A percentile compares a stretch with the other conserved stretches of the same genome.
These are phyloP conservation scores for Naja naja DNA, from an alignment of 2,113 vertebrate species.

Conservation along the genomic window DNA sequence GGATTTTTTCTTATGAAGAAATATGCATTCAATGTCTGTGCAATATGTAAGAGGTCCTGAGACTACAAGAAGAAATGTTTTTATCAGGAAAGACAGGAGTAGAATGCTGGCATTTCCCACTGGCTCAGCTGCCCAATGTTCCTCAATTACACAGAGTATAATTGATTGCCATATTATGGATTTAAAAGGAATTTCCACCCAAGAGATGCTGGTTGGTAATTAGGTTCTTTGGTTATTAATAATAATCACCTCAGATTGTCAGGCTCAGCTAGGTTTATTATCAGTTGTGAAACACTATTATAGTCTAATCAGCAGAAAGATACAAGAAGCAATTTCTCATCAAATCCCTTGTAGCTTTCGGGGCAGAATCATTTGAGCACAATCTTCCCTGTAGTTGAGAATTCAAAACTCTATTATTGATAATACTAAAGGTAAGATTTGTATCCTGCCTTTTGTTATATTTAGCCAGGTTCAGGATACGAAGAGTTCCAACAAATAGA, in stretches of 20 bases:
- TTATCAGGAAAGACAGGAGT: background rate
- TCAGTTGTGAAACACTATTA: conserved; percentile 12
- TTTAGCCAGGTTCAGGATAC: background rate
- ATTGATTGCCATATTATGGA: conserved; percentile 24
- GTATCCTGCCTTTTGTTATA: background rate
- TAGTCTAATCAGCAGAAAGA: conserved; percentile 16
- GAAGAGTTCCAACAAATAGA: background rate
- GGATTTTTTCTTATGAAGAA: background rate
- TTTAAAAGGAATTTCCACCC: conserved; percentile 18
- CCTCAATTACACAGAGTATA: conserved; percentile 7
- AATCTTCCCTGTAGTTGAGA: background rate
- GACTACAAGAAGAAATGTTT: background rate
- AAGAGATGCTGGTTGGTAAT: conserved; percentile 19
- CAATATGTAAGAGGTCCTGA: background rate
- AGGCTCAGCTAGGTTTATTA: conserved; percentile 13
- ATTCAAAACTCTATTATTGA: background rate
- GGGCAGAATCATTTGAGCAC: background rate
- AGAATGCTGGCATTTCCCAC: background rate
- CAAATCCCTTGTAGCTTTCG: background rate
- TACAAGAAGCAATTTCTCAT: conserved; percentile 1
- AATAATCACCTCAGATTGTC: conserved; percentile 27
- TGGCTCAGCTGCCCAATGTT: background rate
- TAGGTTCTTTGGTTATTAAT: conserved; percentile 27
- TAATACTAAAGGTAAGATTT: background rate
- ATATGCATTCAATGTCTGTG: background rate